These are phyloP conservation scores for Anoplopoma fimbria DNA, from an alignment of 2,113 vertebrate genomes.

Conservation along the genomic window DNA sequence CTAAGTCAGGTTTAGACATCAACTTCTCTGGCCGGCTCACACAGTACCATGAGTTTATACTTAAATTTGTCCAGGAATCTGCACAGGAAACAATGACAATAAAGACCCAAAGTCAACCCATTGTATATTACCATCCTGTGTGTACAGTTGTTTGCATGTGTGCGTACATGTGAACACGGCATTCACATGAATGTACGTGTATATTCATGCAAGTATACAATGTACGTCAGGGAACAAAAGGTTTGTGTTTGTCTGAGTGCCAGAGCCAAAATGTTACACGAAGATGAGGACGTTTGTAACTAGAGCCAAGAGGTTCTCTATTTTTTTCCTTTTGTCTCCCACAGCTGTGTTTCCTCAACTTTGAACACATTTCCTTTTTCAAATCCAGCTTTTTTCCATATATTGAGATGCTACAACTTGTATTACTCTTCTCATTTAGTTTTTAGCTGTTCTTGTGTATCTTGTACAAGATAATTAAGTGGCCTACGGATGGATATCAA, in stretches of 20 bases:
- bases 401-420: background rate
- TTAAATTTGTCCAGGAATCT: conserved; percentile 2
- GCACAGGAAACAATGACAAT: conserved; percentile 51
- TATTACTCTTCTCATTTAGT: background rate
- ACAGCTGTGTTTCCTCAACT: conserved; percentile 5
- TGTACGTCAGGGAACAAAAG: background rate
- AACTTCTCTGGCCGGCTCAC: conserved; percentile 29
- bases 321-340: background rate
- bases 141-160: conserved; percentile 2
- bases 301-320: background rate
- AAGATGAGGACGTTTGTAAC: conserved; percentile 4
- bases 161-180: background rate
- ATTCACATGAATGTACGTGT: background rate
- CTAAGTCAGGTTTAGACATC: conserved; percentile 26
- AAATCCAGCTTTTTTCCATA: background rate
- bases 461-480: background rate
- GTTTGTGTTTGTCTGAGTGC: background rate
- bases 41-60: conserved; percentile 9
- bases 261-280: background rate
- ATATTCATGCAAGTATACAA: too few species aligned
- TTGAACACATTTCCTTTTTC: background rate
- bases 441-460: background rate
- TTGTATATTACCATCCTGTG: conserved; percentile 34
- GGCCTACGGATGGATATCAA: background rate
- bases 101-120: conserved; percentile 32